A percentile compares a stretch with the other conserved stretches of the same genome.
Conservation (phyloP, 2,888 invertebrate species). For the Idaea aversata region DNA sequence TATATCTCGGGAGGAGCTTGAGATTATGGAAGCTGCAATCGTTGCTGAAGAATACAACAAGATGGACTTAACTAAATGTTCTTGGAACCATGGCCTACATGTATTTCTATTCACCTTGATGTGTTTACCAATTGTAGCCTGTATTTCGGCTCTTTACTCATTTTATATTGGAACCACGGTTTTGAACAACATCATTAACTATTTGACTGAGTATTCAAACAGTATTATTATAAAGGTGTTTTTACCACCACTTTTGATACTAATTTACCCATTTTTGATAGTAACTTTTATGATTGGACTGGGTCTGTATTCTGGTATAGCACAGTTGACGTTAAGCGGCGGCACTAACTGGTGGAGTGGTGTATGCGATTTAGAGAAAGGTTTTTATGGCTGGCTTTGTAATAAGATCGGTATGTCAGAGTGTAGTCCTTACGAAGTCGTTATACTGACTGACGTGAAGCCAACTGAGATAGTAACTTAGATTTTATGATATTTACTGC, state of each 20-base stretch:
- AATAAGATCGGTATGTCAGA: conserved; percentile 83
- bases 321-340: conserved; percentile 85
- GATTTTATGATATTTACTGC: conserved; percentile 17
- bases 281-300: conserved; percentile 83
- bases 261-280: conserved; percentile 86
- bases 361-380: conserved; percentile 87
- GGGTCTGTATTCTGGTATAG: conserved; percentile 83
- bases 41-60: conserved; percentile 80
- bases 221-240: conserved; percentile 82
- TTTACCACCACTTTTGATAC: conserved; percentile 83
- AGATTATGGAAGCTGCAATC: conserved; percentile 83
- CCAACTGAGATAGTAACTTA: conserved; percentile 32
- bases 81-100: conserved; percentile 82
- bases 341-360: conserved; percentile 85
- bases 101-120: conserved; percentile 82
- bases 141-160: conserved; percentile 83
- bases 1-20: conserved; percentile 85
- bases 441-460: conserved; percentile 82
- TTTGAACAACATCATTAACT: conserved; percentile 88
- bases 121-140: conserved; percentile 83
- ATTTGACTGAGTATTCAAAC: conserved; percentile 84
- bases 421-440: conserved; percentile 88
- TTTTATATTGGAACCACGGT: conserved; percentile 88
- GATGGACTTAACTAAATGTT: conserved; percentile 78
- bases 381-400: conserved; percentile 89